A percentile compares a stretch with the other conserved stretches of the same genome.
Evolutionary conservation across 2,888 invertebrate genomes (phyloP).

Genomic region (Galerucella calmariensis): DNA sequence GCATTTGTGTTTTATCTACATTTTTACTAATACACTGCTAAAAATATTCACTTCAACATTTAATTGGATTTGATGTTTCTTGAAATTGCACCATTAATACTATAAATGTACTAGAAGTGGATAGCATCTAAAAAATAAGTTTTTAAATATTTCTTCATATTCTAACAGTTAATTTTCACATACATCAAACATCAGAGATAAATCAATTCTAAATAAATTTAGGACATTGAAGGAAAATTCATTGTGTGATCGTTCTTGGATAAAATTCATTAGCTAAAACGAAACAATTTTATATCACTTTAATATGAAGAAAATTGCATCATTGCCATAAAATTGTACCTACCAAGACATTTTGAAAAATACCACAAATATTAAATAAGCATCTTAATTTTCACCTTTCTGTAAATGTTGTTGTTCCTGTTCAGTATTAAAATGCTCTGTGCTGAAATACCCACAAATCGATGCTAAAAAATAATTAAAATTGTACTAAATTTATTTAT

Average conservation of each 20-base stretch:
- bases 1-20: background rate
- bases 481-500: background rate
- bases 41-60: slow-evolving; percentile 1
- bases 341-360: background rate
- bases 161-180: slow-evolving; percentile 22
- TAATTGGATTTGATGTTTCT: slow-evolving; percentile 46
- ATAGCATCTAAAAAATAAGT: slow-evolving; percentile 56
- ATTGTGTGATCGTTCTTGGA: slow-evolving; percentile 47
- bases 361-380: background rate
- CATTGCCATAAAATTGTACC: background rate
- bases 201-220: slow-evolving; percentile 46
- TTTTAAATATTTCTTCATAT: background rate
- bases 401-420: background rate
- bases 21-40: background rate
- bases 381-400: background rate
- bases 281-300: slow-evolving; percentile 4
- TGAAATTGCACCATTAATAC: slow-evolving; percentile 63
- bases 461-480: background rate
- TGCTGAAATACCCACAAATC: background rate
- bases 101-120: slow-evolving; percentile 61
- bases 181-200: slow-evolving; percentile 46
- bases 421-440: background rate
- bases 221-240: slow-evolving; percentile 44
- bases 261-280: slow-evolving; percentile 48
- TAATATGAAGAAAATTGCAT: background rate